Evolutionary conservation across 1,140 invertebrate species (phyloP), one percentile per base, ranked within the genome.

Genomic region (Cydia splendana): DNA sequence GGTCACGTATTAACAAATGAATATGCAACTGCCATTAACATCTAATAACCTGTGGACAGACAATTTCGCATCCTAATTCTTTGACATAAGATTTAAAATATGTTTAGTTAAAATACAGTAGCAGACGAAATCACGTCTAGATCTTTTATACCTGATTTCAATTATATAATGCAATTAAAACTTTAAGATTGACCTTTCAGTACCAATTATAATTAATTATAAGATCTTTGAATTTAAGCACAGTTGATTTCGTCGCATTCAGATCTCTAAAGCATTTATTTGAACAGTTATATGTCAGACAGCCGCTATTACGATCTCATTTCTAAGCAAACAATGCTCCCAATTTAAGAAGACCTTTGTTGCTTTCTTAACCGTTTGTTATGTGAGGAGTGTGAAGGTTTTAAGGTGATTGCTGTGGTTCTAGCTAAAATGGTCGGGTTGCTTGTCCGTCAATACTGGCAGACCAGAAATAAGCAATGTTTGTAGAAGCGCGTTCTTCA

Each of bases 141-240:
- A 38, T 71, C 67, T 42, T 10, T 71, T 42, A 71, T 71, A 18
- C 38, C 34, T 20, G 67, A 42, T 45, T 42, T 30, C 67, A 71
- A 71, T 71, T 71, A 71, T 18, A 71, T 42, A 42, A 71, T 42
- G 34, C 34, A 71, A 71, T 71, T 75, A 78, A 78, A 38, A 62
- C 67, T 78, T 42, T 28, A 74, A 75, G n/a, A 3, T 78, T 28
- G 74, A 71, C 24, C 30, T 62, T 78, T 78, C 42, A n/a, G 45
- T 62, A 74, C 67, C 81, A 82, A 87, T 88, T 86, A 83, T 83
- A 83, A 83, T 88, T 88, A 87, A 89, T 89, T 89, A 87, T 80
- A 82, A 74, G 77, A 85, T 76, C 85, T 87, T 86, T 87, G 86
- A 88, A 89, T 89, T 87, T 71, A n/a, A 71, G 15, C 34, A 15